These are phyloP conservation scores for Neoarius graeffei DNA, from an alignment of 2,113 vertebrate species.

Conservation along the genomic window DNA sequence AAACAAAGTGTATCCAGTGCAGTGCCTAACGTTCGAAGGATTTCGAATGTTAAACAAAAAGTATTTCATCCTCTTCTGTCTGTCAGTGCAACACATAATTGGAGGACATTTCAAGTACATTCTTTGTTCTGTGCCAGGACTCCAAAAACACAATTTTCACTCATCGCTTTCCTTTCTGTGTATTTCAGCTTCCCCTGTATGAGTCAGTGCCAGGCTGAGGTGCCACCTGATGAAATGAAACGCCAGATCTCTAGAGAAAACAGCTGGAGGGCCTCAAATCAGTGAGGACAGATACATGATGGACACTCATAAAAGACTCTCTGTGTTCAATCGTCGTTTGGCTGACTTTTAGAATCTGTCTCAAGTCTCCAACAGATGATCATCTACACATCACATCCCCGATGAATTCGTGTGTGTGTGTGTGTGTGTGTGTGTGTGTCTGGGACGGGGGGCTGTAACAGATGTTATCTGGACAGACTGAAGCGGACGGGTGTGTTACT, in stretches of 20 bases:
- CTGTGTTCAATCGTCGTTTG: slow-evolving; percentile 31
- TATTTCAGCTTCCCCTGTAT: background rate
- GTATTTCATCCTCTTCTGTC: slow-evolving; percentile 35
- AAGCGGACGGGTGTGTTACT: background rate
- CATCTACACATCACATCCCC: slow-evolving; percentile 25
- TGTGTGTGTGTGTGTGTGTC: background rate
- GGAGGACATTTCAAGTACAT: slow-evolving; percentile 30
- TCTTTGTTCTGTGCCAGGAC: slow-evolving; percentile 5
- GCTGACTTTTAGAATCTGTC: slow-evolving; percentile 23
- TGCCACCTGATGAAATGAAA: slow-evolving; percentile 48
- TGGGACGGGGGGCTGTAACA: background rate
- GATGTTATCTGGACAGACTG: slow-evolving; percentile 19
- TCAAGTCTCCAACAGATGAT: slow-evolving; percentile 29
- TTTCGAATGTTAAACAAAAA: slow-evolving; percentile 36
- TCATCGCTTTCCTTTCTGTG: slow-evolving; percentile 23
- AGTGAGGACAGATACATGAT: slow-evolving; percentile 41
- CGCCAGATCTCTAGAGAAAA: slow-evolving; percentile 34
- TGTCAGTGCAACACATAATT: slow-evolving; percentile 27
- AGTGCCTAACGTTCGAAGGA: background rate
- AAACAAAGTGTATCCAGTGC: slow-evolving; percentile 17
- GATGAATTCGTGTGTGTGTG: slow-evolving; percentile 21
- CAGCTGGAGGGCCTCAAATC: slow-evolving; percentile 46
- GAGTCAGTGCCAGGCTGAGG: background rate
- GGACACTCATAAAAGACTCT: slow-evolving; percentile 34
- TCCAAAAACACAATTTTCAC: slow-evolving; percentile 21